phyloP scores from a whole-genome alignment of 2,888 invertebrate species.

The Hirtodrosophila histrioides region DNA sequence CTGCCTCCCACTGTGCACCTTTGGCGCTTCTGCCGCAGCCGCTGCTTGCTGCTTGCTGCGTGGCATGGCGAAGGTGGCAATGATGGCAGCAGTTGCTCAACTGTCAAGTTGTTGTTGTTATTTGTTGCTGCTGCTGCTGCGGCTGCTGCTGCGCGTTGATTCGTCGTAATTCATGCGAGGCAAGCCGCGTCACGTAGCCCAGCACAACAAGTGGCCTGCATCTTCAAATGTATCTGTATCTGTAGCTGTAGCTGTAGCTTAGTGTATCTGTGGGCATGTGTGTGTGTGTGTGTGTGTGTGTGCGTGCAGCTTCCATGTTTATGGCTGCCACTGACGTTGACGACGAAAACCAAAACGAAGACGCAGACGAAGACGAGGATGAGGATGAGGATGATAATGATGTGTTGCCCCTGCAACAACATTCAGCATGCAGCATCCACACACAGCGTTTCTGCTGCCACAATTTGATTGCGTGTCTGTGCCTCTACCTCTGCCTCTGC shows the following conservation, averaged over 20 bases:
- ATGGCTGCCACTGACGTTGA: constrained; percentile 71
- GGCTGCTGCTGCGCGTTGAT: constrained; percentile 71
- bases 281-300: no score
- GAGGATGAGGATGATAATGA: constrained; percentile 64
- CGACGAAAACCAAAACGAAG: constrained; percentile 33
- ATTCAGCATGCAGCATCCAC: constrained; percentile 5
- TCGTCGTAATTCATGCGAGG: constrained; percentile 76
- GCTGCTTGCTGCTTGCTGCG: constrained; percentile 19
- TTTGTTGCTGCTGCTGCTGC: constrained; percentile 45
- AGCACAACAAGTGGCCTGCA: constrained; percentile 55
- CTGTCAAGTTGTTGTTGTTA: constrained; percentile 66
- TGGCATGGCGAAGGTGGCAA: constrained; percentile 56
- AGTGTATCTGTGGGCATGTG: constrained; percentile 17
- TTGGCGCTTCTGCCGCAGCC: constrained; percentile 65
- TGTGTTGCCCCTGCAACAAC: constrained; percentile 54
- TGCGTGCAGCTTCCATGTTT: constrained; percentile 73
- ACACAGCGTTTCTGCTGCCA: constrained; percentile 34
- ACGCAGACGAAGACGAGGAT: constrained; percentile 37
- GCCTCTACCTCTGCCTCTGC: not conserved
- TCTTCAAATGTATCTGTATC: constrained; percentile 34
- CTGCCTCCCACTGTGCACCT: constrained; percentile 68
- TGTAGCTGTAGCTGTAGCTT: constrained; percentile 5
- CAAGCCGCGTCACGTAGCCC: constrained; percentile 40
- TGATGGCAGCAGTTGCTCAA: constrained; percentile 83
- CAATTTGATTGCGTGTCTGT: constrained; percentile 74